phyloP scores from a whole-genome alignment of 2,797 vertebrate species.

The Parauchenoglanis punctatus region DNA sequence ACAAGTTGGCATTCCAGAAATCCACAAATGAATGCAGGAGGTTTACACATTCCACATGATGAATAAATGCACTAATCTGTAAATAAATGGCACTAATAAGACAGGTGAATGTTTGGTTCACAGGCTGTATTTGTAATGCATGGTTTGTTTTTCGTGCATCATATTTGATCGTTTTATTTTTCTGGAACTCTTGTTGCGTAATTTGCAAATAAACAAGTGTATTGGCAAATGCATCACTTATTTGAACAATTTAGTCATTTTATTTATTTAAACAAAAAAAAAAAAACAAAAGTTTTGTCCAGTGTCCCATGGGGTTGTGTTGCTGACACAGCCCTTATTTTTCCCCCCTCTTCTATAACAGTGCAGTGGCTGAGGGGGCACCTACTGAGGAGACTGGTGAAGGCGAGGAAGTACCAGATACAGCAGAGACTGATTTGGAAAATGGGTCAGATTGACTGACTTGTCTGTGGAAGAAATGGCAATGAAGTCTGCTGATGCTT shows the following conservation, averaged over 20 bases:
- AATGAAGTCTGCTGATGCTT: neutral
- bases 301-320: no score
- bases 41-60: neutral
- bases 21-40: neutral
- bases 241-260: neutral
- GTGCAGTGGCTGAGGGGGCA: slow-evolving; percentile 72
- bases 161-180: neutral
- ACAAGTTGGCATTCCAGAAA: neutral
- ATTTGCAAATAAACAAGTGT: neutral
- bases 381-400: slow-evolving; percentile 65
- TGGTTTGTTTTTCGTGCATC: no score
- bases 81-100: neutral
- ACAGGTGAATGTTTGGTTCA: neutral
- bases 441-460: slow-evolving; percentile 72
- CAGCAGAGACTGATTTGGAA: slow-evolving; percentile 67
- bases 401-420: slow-evolving; percentile 67
- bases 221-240: neutral
- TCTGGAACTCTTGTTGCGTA: neutral
- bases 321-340: neutral
- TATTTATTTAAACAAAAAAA: neutral
- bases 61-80: neutral
- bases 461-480: neutral
- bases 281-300: neutral
- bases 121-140: neutral
- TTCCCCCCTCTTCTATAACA: slow-evolving; percentile 59